phyloP scores from a whole-genome alignment of 2,888 invertebrate genomes.

The Vanessa cardui region DNA sequence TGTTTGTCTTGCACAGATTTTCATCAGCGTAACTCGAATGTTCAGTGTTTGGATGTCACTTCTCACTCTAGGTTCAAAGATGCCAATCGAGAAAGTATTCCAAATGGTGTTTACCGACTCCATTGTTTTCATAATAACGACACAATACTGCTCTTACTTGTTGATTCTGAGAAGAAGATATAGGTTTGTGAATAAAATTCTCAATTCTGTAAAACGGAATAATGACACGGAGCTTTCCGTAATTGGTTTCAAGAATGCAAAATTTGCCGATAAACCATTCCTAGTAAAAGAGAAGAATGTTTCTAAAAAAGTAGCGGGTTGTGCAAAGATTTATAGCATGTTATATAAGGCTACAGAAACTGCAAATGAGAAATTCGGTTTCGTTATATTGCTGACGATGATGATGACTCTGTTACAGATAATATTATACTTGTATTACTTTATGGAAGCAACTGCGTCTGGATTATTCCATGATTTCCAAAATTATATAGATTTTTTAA shows the following conservation, averaged over 20 bases:
- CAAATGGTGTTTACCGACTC: constrained; percentile 56
- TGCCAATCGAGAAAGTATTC: constrained; percentile 58
- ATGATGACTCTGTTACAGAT: constrained; percentile 50
- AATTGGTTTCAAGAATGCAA: constrained; percentile 45
- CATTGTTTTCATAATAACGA: constrained; percentile 50
- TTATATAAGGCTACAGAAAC: constrained; percentile 49
- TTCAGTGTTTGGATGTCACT: constrained; percentile 54
- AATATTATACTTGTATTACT: constrained; percentile 63
- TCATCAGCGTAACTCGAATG: constrained; percentile 48
- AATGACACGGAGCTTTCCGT: constrained; percentile 54
- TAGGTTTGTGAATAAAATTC: constrained; percentile 54
- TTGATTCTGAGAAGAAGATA: constrained; percentile 53
- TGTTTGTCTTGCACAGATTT: constrained; percentile 47
- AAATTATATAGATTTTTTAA: constrained; percentile 56
- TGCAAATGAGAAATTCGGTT: constrained; percentile 54
- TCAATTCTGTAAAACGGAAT: constrained; percentile 50
- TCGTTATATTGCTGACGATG: constrained; percentile 53
- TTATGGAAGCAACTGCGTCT: constrained; percentile 69
- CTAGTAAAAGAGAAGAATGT: constrained; percentile 53
- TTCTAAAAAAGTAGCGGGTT: constrained; percentile 57
- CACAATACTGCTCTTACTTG: constrained; percentile 54
- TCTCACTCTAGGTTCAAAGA: constrained; percentile 42
- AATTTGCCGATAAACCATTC: constrained; percentile 45
- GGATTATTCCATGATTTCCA: constrained; percentile 59
- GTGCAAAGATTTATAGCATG: constrained; percentile 58